Percentiles rank a stretch among this genome's conserved stretches.
Conservation (phyloP, 2,888 invertebrate genomes). For the Atethmia centrago region DNA sequence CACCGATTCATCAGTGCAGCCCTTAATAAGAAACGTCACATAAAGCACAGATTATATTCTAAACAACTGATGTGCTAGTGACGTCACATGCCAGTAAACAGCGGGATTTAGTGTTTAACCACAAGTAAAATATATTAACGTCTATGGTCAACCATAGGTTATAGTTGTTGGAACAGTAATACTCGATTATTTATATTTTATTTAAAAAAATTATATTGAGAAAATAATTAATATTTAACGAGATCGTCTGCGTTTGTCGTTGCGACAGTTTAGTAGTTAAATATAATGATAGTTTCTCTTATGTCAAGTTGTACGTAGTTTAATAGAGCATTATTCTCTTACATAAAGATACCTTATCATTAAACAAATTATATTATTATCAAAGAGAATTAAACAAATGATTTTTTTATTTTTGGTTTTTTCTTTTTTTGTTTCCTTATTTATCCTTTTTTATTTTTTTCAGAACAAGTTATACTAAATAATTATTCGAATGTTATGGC, state of each 20-base stretch:
- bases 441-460: constrained; percentile 70
- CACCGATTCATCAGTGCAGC: constrained; percentile 38
- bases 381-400: constrained; percentile 88
- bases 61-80: constrained; percentile 27
- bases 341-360: constrained; percentile 82
- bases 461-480: constrained; percentile 12
- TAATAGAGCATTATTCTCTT: constrained; percentile 85
- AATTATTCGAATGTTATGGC: constrained; percentile 52
- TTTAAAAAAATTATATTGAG: constrained; percentile 84
- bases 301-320: constrained; percentile 86
- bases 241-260: constrained; percentile 83
- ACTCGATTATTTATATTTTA: constrained; percentile 90
- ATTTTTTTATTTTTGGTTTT: constrained; percentile 82
- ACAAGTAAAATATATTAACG: constrained; percentile 78
- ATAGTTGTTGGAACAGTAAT: constrained; percentile 88
- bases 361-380: constrained; percentile 87
- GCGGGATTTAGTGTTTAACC: constrained; percentile 74
- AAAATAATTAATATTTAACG: constrained; percentile 81
- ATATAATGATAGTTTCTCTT: constrained; percentile 79
- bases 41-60: constrained; percentile 8
- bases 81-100: constrained; percentile 60
- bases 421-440: constrained; percentile 72
- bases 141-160: constrained; percentile 87
- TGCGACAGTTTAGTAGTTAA: constrained; percentile 80
- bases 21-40: constrained; percentile 24